Base-by-base conservation (phyloP, 1,140 invertebrate species). In the Trachelipus rathkii region DNA sequence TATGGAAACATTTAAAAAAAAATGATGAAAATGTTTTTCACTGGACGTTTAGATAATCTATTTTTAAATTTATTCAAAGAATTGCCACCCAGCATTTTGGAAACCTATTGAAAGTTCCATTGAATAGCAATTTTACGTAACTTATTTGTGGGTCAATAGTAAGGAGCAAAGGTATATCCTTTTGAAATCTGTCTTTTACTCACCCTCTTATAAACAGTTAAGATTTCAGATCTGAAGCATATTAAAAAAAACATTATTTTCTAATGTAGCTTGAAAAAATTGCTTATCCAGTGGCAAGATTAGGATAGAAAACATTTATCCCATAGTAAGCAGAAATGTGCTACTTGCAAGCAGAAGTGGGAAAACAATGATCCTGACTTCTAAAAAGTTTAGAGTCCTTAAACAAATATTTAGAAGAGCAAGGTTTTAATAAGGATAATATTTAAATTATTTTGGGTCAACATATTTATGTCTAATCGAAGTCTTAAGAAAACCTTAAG, bases 1-100 rank as follows among this genome's bases (percentile, higher is more conserved):
- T 60, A 60, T 60, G 50, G 50, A 60, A 60, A 13, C 50, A 13
- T 13, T 60, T 60, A 19, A 60, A 60, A 60, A 60, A 60, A 60
- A 60, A 60, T 13, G 11, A 60, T 19, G 19, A 60, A 60, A 15
- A 19, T 1, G n/a, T n/a, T 33, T 33, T 33, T 33, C 33, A 33
- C 33, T 60, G 1, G n/a, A n/a, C 11, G 8, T 2, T 15, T 60
- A 60, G 50, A 13, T 15, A 60, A 19, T 15, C 4, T n/a, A n/a
- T 15, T 60, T 8, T 19, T 4, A 60, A 19, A 19, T 15, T 19
- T 60, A 60, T 60, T n/a, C 19, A 19, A 60, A 15, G 50, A 15
- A 15, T 60, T 60, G 19, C 50, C 50, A 60, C 11, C n/a, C 19
- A 60, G 50, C n/a, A 60, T 60, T 60, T 60, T 60, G 11, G 19